phyloP scores from a whole-genome alignment of 2,888 invertebrate genomes.

The Ornithoptera alexandrae region DNA sequence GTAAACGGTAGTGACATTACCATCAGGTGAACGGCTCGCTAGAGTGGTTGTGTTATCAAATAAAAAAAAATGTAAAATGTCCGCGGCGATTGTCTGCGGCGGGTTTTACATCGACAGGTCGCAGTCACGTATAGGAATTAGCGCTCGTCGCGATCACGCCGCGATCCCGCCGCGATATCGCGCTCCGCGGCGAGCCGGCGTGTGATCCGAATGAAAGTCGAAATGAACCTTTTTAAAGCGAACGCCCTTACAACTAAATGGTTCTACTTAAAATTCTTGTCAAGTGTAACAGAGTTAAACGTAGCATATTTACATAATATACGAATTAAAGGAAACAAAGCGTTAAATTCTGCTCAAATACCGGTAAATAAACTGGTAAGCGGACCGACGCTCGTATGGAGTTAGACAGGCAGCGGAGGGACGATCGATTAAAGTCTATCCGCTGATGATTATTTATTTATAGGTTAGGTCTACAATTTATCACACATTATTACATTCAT shows the following conservation, averaged over 20 bases:
- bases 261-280: conserved; percentile 5
- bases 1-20: no score
- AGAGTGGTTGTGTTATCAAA: neutral
- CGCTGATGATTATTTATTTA: no score
- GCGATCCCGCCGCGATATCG: conserved; percentile 14
- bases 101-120: conserved; percentile 5
- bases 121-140: conserved; percentile 26
- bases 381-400: no score
- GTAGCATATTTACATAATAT: neutral
- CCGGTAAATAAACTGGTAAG: neutral
- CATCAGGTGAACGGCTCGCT: no score
- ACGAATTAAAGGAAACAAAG: neutral
- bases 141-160: conserved; percentile 17
- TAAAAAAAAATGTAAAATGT: neutral
- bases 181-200: neutral
- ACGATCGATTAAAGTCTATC: no score
- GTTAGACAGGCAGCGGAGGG: no score
- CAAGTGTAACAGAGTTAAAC: neutral
- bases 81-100: neutral
- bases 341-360: neutral
- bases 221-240: conserved; percentile 11
- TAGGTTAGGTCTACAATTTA: no score
- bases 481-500: no score
- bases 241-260: neutral
- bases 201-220: conserved; percentile 8